These are phyloP conservation scores for Hirundichthys speculiger DNA, from an alignment of 2,113 vertebrate genomes.

Conservation along the genomic window DNA sequence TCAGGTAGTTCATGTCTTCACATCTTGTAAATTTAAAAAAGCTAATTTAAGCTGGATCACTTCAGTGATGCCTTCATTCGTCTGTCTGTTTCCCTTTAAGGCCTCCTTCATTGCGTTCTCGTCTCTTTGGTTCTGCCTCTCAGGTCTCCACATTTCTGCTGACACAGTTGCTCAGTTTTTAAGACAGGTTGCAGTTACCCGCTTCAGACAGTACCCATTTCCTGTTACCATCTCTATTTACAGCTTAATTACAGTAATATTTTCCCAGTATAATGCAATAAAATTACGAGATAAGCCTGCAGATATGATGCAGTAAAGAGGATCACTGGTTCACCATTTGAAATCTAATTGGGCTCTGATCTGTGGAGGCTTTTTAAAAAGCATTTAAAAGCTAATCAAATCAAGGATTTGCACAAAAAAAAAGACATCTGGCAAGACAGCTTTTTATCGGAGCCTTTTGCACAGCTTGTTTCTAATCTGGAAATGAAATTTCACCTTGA, in stretches of 20 bases:
- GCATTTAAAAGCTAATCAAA: conserved; percentile 80
- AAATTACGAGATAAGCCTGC: conserved; percentile 56
- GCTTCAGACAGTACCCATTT: conserved; percentile 31
- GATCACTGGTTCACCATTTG: conserved; percentile 70
- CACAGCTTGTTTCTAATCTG: conserved; percentile 74
- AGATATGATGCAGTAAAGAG: conserved; percentile 61
- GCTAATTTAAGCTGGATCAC: conserved; percentile 22
- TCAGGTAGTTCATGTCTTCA: no score
- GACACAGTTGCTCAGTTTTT: conserved; percentile 17
- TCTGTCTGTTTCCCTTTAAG: conserved; percentile 3
- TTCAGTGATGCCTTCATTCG: conserved; percentile 42
- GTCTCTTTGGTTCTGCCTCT: neutral
- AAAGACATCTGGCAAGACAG: conserved; percentile 72
- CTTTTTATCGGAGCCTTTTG: conserved; percentile 59
- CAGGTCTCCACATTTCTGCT: neutral
- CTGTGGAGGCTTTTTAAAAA: conserved; percentile 67
- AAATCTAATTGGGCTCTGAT: conserved; percentile 72
- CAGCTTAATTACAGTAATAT: conserved; percentile 75
- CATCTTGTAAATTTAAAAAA: no score
- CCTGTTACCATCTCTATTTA: conserved; percentile 73
- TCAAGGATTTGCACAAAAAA: conserved; percentile 73
- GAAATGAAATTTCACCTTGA: conserved; percentile 75
- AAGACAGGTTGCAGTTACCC: conserved; percentile 40
- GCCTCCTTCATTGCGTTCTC: neutral
- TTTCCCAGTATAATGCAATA: conserved; percentile 61